Evolutionary conservation across 2,888 invertebrate genomes (phyloP).

Genomic region (Drosophila pullipes): DNA sequence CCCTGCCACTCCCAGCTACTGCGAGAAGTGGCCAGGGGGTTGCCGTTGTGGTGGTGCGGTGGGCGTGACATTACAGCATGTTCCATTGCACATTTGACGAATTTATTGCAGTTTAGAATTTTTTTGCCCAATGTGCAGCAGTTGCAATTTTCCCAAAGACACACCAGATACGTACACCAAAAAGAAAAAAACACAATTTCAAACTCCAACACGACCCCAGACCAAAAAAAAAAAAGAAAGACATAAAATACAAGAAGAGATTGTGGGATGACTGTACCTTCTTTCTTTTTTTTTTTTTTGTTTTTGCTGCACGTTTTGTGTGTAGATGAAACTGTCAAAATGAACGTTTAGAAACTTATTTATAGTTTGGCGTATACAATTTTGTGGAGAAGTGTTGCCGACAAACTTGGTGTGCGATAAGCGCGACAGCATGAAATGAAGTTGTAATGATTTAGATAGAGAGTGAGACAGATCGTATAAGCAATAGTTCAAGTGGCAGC

Average conservation of each 20-base stretch:
- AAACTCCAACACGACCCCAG: conserved; percentile 47
- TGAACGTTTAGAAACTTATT: conserved; percentile 79
- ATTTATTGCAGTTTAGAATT: conserved; percentile 85
- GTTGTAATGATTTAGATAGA: conserved; percentile 27
- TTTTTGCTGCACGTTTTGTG: conserved; percentile 36
- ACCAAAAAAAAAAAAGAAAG: conserved; percentile 20
- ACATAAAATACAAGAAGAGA: background rate
- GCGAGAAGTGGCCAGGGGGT: conserved; percentile 1
- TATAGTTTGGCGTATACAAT: conserved; percentile 68
- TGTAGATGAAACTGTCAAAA: conserved; percentile 76
- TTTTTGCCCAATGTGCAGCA: conserved; percentile 78
- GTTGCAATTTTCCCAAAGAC: conserved; percentile 64
- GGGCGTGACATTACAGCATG: conserved; percentile 83
- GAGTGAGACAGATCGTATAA: background rate
- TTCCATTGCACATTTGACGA: conserved; percentile 85
- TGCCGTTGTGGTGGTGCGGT: conserved; percentile 46
- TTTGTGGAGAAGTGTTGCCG: conserved; percentile 39
- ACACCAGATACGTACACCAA: conserved; percentile 17
- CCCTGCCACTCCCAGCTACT: background rate
- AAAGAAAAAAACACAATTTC: conserved; percentile 7
- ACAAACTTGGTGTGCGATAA: conserved; percentile 64
- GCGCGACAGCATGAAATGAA: conserved; percentile 68
- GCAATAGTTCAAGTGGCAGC: conserved; percentile 24
- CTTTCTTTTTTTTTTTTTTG: conserved; percentile 21
- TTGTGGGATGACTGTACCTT: conserved; percentile 25